Base-by-base conservation (phyloP, 2,888 invertebrate species). In the Scaptomyza flava region DNA sequence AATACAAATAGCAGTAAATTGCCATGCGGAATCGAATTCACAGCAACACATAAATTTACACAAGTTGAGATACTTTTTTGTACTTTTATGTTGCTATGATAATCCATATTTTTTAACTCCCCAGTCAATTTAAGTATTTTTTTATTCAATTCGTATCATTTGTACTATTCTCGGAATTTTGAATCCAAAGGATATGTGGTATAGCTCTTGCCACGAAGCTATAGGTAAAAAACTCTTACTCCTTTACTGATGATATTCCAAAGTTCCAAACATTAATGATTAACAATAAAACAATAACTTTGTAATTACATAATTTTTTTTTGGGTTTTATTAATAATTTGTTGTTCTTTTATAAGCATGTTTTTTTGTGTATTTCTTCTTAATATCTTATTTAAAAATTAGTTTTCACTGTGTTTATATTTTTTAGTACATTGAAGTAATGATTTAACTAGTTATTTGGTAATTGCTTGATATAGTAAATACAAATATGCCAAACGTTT, bases 401-500 rank as follows among this genome's bases (percentile, higher is more conserved):
- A 67, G 75, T 61, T 81, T 77, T 72, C 70, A 72, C 65, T 72
- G 63, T 73, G 51, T 88, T 50, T 50, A 72, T 85, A 72, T 48
- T 88, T 34, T 50, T 73, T 85, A 79, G 73, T 64, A 67, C 67
- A 67, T 62, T 77, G 76, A 64, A 68, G 66, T 81, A 79, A 87
- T 87, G 89, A 89, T 82, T 86, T 87, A 86, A 81, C 86, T 86
- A 86, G 68, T 76, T 85, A 73, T 77, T 86, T 83, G 82, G 79
- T 87, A 87, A 69, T 77, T 79, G 69, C 68, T 72, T 72, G 60
- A 64, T 68, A 61, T 59, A 23, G 36, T 75, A 75, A 52, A 53
- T 20, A 62, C 48, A 68, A 42, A 71, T 56, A 41, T 34, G 51
- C 50, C 58, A 50, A 20, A 23, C 14, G 23, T 43, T 20, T 36